Conservation (phyloP, 2,797 vertebrate species). For the Scolopax rusticola region DNA sequence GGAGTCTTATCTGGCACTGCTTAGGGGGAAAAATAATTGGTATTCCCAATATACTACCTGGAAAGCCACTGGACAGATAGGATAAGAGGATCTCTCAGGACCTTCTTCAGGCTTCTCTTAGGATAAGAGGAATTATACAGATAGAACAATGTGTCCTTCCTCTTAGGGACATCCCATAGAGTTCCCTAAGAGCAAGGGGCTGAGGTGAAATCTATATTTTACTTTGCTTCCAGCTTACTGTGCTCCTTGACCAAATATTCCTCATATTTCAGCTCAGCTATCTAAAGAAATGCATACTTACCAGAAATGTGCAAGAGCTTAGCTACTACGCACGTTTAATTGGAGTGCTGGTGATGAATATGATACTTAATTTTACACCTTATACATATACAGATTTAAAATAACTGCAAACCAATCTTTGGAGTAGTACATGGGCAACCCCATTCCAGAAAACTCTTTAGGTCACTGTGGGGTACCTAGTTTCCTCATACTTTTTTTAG, state of each 20-base stretch:
- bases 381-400: not conserved
- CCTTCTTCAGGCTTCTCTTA: not conserved
- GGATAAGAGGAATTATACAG: not conserved
- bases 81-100: not conserved
- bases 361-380: not conserved
- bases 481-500: not conserved
- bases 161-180: not conserved
- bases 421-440: not conserved
- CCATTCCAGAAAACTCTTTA: not conserved
- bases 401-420: not conserved
- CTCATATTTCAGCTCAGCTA: not conserved
- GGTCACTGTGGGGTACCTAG: not conserved
- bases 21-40: not conserved
- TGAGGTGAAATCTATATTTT: not conserved
- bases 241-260: not conserved
- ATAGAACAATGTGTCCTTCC: not conserved
- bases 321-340: not conserved
- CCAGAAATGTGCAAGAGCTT: not conserved
- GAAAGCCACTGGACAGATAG: not conserved
- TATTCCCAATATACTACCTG: not conserved
- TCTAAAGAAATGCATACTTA: not conserved
- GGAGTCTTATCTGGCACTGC: not conserved
- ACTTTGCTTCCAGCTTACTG: not conserved
- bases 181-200: not conserved
- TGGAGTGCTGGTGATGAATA: not conserved